A percentile compares a stretch with the other conserved stretches of the same genome.
These are phyloP conservation scores for Lates japonicus DNA, from an alignment of 2,797 vertebrate species.

Conservation along the genomic window DNA sequence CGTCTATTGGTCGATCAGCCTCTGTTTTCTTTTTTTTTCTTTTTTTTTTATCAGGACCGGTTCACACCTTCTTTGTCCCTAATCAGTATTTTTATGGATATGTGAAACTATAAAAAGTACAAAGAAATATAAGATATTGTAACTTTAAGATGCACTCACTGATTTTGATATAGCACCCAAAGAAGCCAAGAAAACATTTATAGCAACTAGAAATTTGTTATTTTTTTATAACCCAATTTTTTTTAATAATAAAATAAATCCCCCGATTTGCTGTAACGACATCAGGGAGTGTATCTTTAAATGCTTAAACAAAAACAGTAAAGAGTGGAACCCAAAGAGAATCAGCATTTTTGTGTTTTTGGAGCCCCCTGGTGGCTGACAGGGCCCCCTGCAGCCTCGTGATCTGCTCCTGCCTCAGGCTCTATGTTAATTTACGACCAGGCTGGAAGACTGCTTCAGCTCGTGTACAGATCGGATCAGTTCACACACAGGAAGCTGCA, in stretches of 20 bases:
- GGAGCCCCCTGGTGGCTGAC: conserved; percentile 1
- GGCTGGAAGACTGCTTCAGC: too few relatives aligned
- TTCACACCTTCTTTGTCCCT: not conserved
- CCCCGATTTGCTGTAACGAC: not conserved
- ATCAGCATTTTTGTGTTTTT: not conserved
- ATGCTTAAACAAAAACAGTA: not conserved
- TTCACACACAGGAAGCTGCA: too few relatives aligned
- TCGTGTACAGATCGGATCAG: too few relatives aligned
- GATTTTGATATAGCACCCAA: not conserved
- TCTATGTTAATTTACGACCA: too few relatives aligned
- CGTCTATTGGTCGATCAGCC: conserved; percentile 2
- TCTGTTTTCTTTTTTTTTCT: not conserved
- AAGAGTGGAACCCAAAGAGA: conserved; percentile 12
- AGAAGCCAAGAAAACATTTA: conserved; percentile 9
- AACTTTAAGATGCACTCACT: not conserved
- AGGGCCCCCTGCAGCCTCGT: not conserved
- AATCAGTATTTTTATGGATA: conserved; percentile 12
- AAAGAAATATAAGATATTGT: not conserved
- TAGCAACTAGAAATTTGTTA: not conserved
- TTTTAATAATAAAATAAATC: too few relatives aligned
- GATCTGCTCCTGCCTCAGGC: too few relatives aligned
- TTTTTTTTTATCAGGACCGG: not conserved
- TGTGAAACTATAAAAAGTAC: not conserved
- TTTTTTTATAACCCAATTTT: conserved; percentile 1
- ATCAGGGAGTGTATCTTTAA: conserved; percentile 12